Conservation (phyloP, 2,888 invertebrate genomes). For the Plutella xylostella region DNA sequence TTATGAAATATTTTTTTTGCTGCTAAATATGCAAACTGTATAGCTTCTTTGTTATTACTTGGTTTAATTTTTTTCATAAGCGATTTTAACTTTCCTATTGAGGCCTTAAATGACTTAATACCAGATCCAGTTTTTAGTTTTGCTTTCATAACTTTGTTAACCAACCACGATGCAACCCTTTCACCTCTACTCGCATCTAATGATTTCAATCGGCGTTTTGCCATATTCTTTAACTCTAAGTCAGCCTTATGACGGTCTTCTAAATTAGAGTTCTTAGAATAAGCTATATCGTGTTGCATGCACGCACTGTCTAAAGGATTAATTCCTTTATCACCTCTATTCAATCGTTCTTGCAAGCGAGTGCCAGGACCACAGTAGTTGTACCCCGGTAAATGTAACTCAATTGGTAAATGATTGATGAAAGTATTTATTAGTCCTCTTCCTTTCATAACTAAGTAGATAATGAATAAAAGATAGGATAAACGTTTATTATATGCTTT, state of each 20-base stretch:
- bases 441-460: not conserved
- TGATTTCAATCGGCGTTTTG: constrained; percentile 18
- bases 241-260: constrained; percentile 29
- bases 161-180: constrained; percentile 10
- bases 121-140: constrained; percentile 19
- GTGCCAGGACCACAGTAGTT: constrained; percentile 24
- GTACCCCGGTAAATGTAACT: constrained; percentile 19
- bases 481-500: too few species aligned
- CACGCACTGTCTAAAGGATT: constrained; percentile 11
- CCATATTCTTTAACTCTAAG: constrained; percentile 26
- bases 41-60: constrained; percentile 15
- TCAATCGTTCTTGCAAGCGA: constrained; percentile 23
- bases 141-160: constrained; percentile 12
- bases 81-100: constrained; percentile 9
- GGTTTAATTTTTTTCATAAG: constrained; percentile 16
- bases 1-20: constrained; percentile 12
- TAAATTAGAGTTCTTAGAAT: constrained; percentile 15
- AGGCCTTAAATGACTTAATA: not conserved
- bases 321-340: constrained; percentile 28
- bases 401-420: constrained; percentile 10
- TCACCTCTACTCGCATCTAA: constrained; percentile 11
- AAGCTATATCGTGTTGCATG: constrained; percentile 12
- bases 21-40: constrained; percentile 15
- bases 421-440: constrained; percentile 8
- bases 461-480: too few species aligned